Conservation (phyloP, 1,140 invertebrate species). For the Aporrectodea caliginosa region DNA sequence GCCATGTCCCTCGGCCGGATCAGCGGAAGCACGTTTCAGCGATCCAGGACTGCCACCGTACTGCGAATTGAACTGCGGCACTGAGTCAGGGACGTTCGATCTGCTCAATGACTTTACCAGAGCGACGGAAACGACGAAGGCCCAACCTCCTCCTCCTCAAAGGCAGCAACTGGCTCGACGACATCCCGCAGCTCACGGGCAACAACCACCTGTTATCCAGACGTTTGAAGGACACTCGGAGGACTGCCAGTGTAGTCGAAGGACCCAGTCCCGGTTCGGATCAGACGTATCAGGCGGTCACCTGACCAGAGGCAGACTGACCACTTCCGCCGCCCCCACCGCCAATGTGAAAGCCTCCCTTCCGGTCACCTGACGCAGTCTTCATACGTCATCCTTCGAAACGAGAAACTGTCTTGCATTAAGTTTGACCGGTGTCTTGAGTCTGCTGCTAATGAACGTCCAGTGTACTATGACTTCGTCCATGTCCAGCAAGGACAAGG, state of each 20-base stretch:
- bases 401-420: too few relatives aligned
- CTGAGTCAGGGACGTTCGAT: background rate
- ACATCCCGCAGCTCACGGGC: slow-evolving; percentile 62
- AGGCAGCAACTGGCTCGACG: slow-evolving; percentile 60
- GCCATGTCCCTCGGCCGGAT: too few relatives aligned
- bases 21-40: background rate
- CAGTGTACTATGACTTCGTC: too few relatives aligned
- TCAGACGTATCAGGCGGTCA: background rate
- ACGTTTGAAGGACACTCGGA: background rate
- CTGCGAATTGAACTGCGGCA: background rate
- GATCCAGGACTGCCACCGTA: background rate
- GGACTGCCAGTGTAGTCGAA: background rate
- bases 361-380: background rate
- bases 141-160: slow-evolving; percentile 34
- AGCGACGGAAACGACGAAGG: background rate
- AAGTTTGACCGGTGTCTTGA: too few relatives aligned
- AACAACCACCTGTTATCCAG: slow-evolving; percentile 60
- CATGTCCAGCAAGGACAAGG: too few relatives aligned
- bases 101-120: background rate
- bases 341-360: background rate
- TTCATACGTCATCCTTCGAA: too few relatives aligned
- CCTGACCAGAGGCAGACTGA: background rate
- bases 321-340: background rate
- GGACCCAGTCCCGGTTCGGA: background rate
- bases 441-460: too few relatives aligned